Evolutionary conservation across 1,140 invertebrate genomes (phyloP).

Genomic region (Cryptotermes secundus): DNA sequence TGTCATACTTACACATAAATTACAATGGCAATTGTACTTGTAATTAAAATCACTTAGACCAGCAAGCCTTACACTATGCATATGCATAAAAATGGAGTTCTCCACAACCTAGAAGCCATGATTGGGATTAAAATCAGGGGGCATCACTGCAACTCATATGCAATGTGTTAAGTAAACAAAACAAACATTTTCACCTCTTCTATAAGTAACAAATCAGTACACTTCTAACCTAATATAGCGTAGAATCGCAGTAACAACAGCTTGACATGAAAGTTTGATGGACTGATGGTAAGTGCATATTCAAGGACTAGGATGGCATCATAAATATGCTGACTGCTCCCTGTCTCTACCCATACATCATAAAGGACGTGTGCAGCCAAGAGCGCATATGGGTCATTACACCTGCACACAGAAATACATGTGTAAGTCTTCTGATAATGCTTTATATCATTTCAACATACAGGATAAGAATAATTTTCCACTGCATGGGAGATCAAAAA

Average conservation of each 20-base stretch:
- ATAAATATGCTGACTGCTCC: constrained; percentile 58
- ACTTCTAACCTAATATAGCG: constrained; percentile 60
- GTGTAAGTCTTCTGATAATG: background rate
- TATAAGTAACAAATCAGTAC: no score
- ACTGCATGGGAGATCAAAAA: no score
- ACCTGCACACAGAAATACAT: constrained; percentile 41
- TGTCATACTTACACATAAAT: no score
- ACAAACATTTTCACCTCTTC: background rate
- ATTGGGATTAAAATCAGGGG: no score
- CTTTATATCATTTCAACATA: no score
- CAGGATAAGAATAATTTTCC: no score
- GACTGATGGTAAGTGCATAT: constrained; percentile 66
- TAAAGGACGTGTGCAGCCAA: constrained; percentile 76
- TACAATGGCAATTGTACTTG: no score
- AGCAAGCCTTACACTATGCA: no score
- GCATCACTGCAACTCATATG: no score
- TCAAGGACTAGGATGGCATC: constrained; percentile 68
- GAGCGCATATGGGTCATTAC: constrained; percentile 71
- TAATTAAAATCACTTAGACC: no score
- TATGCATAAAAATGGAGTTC: no score
- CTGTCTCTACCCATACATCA: constrained; percentile 62
- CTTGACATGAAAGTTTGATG: constrained; percentile 77
- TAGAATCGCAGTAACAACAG: constrained; percentile 71
- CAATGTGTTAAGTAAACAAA: background rate
- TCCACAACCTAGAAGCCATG: no score